Evolutionary conservation across 2,888 invertebrate species (phyloP).

Genomic region (Nysson spinosus): DNA sequence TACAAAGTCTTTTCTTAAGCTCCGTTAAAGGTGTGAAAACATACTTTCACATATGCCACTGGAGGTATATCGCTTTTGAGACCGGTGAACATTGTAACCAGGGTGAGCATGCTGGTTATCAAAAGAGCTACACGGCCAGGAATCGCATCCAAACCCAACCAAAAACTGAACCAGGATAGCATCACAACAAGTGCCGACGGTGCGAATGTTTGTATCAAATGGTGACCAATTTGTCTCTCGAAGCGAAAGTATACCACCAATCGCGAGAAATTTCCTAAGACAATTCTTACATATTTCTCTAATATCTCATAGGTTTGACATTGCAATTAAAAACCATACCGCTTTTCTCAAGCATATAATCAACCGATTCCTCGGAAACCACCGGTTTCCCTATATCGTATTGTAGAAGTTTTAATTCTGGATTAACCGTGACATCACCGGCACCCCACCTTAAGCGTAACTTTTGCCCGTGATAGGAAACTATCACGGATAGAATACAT

Average conservation of each 20-base stretch:
- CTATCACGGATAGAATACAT: slow-evolving; percentile 76
- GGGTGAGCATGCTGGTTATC: slow-evolving; percentile 90
- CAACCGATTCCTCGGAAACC: slow-evolving; percentile 84
- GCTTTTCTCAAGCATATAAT: slow-evolving; percentile 87
- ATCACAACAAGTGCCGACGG: slow-evolving; percentile 90
- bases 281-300: not conserved
- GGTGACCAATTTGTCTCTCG: slow-evolving; percentile 90
- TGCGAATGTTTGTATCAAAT: slow-evolving; percentile 90
- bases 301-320: not conserved
- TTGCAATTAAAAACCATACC: slow-evolving; percentile 77
- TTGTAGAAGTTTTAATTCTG: slow-evolving; percentile 88
- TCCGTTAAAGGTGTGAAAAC: slow-evolving; percentile 28
- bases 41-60: slow-evolving; percentile 91
- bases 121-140: slow-evolving; percentile 89
- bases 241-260: slow-evolving; percentile 88
- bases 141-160: slow-evolving; percentile 90
- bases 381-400: slow-evolving; percentile 87
- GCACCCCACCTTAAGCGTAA: slow-evolving; percentile 87
- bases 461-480: slow-evolving; percentile 89
- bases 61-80: slow-evolving; percentile 90
- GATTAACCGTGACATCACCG: slow-evolving; percentile 87
- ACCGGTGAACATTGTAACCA: slow-evolving; percentile 92
- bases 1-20: not conserved
- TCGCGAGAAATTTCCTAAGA: slow-evolving; percentile 86
- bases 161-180: slow-evolving; percentile 92